Percentiles rank a stretch among this genome's conserved stretches.
Evolutionary conservation across 2,888 invertebrate genomes (phyloP).

Genomic region (Ennomos erosarius): DNA sequence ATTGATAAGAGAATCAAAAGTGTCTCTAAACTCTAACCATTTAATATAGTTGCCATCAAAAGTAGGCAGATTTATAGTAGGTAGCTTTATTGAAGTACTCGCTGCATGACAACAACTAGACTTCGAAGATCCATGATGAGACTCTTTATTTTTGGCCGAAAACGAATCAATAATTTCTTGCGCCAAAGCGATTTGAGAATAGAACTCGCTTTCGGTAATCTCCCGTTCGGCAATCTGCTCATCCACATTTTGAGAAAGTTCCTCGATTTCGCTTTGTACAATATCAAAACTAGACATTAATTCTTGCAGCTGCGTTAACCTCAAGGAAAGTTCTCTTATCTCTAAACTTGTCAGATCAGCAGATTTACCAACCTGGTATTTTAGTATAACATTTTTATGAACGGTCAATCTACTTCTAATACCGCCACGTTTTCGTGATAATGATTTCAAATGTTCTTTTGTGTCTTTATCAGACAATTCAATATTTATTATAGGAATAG

Average conservation of each 20-base stretch:
- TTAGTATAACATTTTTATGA: neutral
- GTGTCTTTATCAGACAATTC: neutral
- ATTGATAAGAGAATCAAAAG: slow-evolving; percentile 31
- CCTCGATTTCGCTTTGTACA: slow-evolving; percentile 3
- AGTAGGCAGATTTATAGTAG: slow-evolving; percentile 32
- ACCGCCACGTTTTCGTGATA: neutral
- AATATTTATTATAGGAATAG: neutral
- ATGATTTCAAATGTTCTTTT: neutral
- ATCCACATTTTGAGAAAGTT: slow-evolving; percentile 5
- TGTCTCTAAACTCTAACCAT: slow-evolving; percentile 38
- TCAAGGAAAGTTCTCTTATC: neutral
- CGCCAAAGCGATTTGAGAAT: slow-evolving; percentile 4
- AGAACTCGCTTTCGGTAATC: slow-evolving; percentile 5
- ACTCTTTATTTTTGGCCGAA: slow-evolving; percentile 8
- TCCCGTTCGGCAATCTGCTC: slow-evolving; percentile 7
- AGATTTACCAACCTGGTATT: neutral
- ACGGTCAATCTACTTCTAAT: neutral
- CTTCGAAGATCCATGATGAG: neutral
- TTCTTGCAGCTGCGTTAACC: slow-evolving; percentile 1
- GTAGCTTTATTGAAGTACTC: slow-evolving; percentile 9
- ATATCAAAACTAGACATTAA: slow-evolving; percentile 4
- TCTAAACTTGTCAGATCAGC: neutral
- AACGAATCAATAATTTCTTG: slow-evolving; percentile 6
- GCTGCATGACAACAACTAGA: slow-evolving; percentile 4
- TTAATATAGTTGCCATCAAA: slow-evolving; percentile 35